Evolutionary conservation across 1,140 invertebrate species (phyloP), one percentile per base, ranked within the genome.

Genomic region (Helicoverpa armigera): DNA sequence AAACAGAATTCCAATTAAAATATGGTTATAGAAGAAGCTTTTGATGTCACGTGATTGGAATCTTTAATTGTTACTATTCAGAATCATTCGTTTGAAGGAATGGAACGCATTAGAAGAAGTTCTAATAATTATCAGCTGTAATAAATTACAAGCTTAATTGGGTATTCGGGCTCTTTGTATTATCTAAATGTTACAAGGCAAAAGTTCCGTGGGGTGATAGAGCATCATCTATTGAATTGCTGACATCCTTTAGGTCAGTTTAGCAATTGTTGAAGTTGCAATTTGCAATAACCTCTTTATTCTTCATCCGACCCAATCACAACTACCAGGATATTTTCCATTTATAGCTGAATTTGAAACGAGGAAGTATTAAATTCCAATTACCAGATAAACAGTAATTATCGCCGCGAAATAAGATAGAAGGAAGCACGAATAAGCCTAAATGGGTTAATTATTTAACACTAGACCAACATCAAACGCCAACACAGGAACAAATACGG

Each of bases 191-290:
- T 51, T 69, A 69, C 69, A 72, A 54, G 50, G 50, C 16, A 54
- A 72, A 72, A 53, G 12, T 14, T 18, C n/a, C 43, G 50, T 65
- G 63, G 31, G 50, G 53, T 70, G n/a, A 51, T 29, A 16, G 5
- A 72, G 11, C 69, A 13, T 69, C 18, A 23, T 31, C 14, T 16
- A 51, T 31, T 51, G 31, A 72, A 72, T 72, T 72, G 43, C 23
- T 72, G 5, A 50, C 69, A 54, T 72, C 69, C 69, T 29, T 53
- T 23, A n/a, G 4, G 48, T 31, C 18, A 54, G 12, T 72, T 23
- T 72, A 43, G 65, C 65, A 69, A 43, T 69, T 50, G 65, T 72
- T 72, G 23, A 12, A 72, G 16, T 54, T 69, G 65, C 65, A 69
- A 69, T 69, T 69, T 69, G 43, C 11, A 50, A 50, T 50, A 43